Base-by-base conservation (phyloP, 2,797 vertebrate species). In the Silurus lanzhouensis region DNA sequence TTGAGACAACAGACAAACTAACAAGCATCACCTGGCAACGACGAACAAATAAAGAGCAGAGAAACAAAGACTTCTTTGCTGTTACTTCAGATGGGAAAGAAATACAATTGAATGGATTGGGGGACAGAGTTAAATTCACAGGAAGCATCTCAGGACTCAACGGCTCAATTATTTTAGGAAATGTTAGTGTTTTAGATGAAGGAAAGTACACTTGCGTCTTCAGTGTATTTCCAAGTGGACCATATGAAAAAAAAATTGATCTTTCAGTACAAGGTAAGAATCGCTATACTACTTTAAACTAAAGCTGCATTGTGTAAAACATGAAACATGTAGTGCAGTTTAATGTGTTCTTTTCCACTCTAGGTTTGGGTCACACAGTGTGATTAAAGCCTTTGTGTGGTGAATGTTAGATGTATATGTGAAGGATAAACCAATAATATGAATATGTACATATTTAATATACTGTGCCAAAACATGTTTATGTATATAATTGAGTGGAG, bases 121-220 rank as follows among this genome's bases (percentile, higher is more conserved):
- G 17, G 3, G n/a, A 63, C 31, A 70, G 72, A 77, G 52, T 61
- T 20, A 44, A 77, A 52, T 86, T 83, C 14, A 78, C 46, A 6
- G 85, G 80, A 0, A 19, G 52, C 80, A 6, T 70, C 12, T 0
- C 14, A 8, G 1, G 13, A 22, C 12, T 2, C 6, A 20, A 0
- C 15, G 80, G 81, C n/a, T 68, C 85, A 22, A 48, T 86, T 82
- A n/a, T 5, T 77, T 63, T 86, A 27, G 70, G 31, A 8, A 61
- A 63, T 1, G 64, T 83, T 2, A 68, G 14, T 4, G 27, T 15
- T 60, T 61, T 6, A 44, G 85, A 86, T 83, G 64, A 86, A 70
- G 80, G 81, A 44, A 10, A 70, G 12, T 86, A 86, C 38, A 86
- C 81, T 0, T 83, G 85, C 19, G 52, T 86, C 64, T 52, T 86